A percentile compares a stretch with the other conserved stretches of the same genome.
phyloP scores from a whole-genome alignment of 2,888 invertebrate species.

The Pristionchus entomophagus region DNA sequence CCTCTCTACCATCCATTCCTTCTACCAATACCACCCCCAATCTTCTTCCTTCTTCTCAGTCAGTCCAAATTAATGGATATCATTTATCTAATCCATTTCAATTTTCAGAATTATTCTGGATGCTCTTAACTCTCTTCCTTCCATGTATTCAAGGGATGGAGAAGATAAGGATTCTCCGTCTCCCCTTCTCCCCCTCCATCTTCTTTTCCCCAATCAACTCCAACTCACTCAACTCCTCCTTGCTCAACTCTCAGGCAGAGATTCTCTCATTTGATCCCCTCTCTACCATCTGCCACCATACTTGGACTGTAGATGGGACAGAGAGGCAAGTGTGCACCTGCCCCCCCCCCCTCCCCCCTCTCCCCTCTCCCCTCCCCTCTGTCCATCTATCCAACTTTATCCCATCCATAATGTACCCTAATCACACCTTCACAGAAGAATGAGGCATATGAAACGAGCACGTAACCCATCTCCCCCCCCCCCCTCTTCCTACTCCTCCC shows the following conservation, averaged over 20 bases:
- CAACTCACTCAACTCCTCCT: constrained; percentile 38
- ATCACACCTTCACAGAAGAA: background rate
- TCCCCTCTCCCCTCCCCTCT: background rate
- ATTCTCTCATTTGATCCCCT: constrained; percentile 23
- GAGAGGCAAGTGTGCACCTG: constrained; percentile 43
- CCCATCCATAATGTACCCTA: background rate
- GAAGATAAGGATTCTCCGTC: background rate
- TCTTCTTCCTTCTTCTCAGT: constrained; percentile 17
- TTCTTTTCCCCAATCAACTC: constrained; percentile 33
- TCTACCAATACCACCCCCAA: background rate
- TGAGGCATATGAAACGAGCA: background rate
- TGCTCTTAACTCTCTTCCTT: background rate
- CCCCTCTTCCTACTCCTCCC: background rate
- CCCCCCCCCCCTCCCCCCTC: background rate
- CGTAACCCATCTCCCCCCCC: background rate
- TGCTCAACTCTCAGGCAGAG: constrained; percentile 29
- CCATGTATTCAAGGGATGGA: background rate
- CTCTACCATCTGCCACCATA: background rate
- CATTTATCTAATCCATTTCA: background rate
- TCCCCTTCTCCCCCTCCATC: background rate
- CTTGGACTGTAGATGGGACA: background rate
- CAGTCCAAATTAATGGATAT: background rate
- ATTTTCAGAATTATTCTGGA: constrained; percentile 15
- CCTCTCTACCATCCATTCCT: background rate
- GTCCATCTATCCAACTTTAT: background rate